Percentiles rank a stretch among this genome's conserved stretches.
Evolutionary conservation across 1,140 invertebrate genomes (phyloP).

Genomic region (Diorhabda sublineata): DNA sequence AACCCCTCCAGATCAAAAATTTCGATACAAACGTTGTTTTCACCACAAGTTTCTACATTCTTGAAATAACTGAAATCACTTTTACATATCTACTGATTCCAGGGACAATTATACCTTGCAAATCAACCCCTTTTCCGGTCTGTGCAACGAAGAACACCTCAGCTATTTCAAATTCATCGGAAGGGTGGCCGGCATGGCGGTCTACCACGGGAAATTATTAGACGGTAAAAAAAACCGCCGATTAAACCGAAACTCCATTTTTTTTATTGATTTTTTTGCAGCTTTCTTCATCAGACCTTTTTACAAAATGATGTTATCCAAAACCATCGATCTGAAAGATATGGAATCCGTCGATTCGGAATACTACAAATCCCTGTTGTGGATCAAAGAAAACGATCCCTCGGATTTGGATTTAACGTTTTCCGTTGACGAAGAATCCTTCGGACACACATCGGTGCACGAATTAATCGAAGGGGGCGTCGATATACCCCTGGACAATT

Average conservation of each 20-base stretch:
- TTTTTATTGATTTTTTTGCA: conserved; percentile 46
- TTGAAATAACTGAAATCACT: too few species aligned
- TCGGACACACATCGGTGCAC: conserved; percentile 88
- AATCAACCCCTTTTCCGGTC: conserved; percentile 95
- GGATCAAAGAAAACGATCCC: conserved; percentile 97
- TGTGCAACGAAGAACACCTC: conserved; percentile 96
- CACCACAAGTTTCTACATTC: too few species aligned
- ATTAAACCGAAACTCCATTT: neutral
- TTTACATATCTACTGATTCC: conserved; percentile 29
- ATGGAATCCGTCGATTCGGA: conserved; percentile 99
- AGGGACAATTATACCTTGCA: conserved; percentile 98
- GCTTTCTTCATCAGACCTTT: conserved; percentile 99
- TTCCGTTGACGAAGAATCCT: conserved; percentile 92
- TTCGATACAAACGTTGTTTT: too few species aligned
- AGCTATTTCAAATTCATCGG: conserved; percentile 99
- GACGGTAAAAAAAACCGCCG: conserved; percentile 69
- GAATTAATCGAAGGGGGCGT: conserved; percentile 90
- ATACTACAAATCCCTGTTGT: conserved; percentile 96
- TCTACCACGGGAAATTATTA: conserved; percentile 96
- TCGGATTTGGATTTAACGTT: conserved; percentile 92
- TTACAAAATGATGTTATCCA: conserved; percentile 99
- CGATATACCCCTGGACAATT: conserved; percentile 86
- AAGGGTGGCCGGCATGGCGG: conserved; percentile 95
- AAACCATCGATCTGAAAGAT: conserved; percentile 90
- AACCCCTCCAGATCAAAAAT: too few species aligned